Percentiles rank a stretch among this genome's conserved stretches.
Evolutionary conservation across 2,113 vertebrate species (phyloP).

Genomic region (Vombatus ursinus): DNA sequence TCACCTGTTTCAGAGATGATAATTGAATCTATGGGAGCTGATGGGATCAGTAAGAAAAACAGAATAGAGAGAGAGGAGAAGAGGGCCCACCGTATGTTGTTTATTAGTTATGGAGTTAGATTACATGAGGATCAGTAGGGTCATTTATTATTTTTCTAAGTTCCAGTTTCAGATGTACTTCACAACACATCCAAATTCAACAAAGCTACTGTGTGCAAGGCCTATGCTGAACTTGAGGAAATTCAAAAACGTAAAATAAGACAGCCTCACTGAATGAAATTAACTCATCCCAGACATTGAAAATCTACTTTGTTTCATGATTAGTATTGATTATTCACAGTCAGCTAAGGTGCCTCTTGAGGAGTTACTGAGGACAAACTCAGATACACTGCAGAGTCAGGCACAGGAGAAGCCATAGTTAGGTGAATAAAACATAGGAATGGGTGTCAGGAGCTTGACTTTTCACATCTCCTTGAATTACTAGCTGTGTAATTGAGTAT

Average conservation of each 20-base stretch:
- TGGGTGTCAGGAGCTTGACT: neutral
- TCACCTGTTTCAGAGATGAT: neutral
- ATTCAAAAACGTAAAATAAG: neutral
- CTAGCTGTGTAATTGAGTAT: neutral
- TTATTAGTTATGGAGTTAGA: neutral
- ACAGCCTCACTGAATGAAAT: neutral
- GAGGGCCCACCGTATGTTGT: neutral
- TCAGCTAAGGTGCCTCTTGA: neutral
- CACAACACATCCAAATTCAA: neutral
- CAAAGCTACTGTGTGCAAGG: neutral
- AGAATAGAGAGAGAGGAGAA: neutral
- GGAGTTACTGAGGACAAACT: neutral
- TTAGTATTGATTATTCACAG: neutral
- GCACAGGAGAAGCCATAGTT: neutral
- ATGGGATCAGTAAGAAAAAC: neutral
- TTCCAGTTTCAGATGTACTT: neutral
- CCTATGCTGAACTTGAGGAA: neutral
- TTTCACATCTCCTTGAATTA: neutral
- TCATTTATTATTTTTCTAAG: neutral
- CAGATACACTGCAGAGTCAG: neutral
- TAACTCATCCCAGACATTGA: neutral
- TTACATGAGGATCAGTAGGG: neutral
- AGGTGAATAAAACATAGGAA: neutral
- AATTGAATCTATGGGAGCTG: neutral
- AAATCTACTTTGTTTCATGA: neutral